Conservation (phyloP, 2,113 vertebrate genomes). For the Trichomycterus rosablanca region DNA sequence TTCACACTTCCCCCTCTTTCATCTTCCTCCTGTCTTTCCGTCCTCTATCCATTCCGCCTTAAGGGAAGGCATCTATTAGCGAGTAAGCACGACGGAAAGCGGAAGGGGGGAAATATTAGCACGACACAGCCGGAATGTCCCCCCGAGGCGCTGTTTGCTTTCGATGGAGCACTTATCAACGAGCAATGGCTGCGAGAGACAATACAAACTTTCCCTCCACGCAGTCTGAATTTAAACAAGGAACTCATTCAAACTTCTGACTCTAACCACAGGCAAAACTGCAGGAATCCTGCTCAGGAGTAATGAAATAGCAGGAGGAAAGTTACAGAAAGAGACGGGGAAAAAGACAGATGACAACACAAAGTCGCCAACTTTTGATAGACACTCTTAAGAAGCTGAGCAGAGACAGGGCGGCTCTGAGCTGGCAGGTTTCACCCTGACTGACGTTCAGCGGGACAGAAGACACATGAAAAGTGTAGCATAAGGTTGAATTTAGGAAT, state of each 20-base stretch:
- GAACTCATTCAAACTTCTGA: slow-evolving; percentile 15
- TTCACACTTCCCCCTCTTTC: background rate
- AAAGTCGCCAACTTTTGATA: slow-evolving; percentile 7
- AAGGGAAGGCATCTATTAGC: slow-evolving; percentile 61
- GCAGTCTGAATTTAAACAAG: slow-evolving; percentile 50
- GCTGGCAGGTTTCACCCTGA: slow-evolving; percentile 13
- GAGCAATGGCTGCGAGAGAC: slow-evolving; percentile 49
- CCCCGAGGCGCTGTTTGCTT: slow-evolving; percentile 63
- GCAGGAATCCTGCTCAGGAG: background rate
- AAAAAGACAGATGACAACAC: background rate
- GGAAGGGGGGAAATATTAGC: slow-evolving; percentile 58
- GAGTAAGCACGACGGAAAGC: slow-evolving; percentile 50
- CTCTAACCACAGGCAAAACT: slow-evolving; percentile 2
- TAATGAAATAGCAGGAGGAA: background rate
- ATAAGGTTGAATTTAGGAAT: slow-evolving; percentile 3
- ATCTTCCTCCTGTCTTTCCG: background rate
- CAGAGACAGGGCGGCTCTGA: slow-evolving; percentile 5
- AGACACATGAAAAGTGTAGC: background rate
- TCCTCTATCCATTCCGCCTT: slow-evolving; percentile 11
- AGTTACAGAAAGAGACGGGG: background rate
- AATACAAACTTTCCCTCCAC: slow-evolving; percentile 47
- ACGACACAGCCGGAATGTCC: slow-evolving; percentile 56
- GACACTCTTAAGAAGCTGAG: slow-evolving; percentile 17
- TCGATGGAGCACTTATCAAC: slow-evolving; percentile 62
- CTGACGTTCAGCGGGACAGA: slow-evolving; percentile 14